phyloP scores from a whole-genome alignment of 2,113 vertebrate species.

The Electrona antarctica region DNA sequence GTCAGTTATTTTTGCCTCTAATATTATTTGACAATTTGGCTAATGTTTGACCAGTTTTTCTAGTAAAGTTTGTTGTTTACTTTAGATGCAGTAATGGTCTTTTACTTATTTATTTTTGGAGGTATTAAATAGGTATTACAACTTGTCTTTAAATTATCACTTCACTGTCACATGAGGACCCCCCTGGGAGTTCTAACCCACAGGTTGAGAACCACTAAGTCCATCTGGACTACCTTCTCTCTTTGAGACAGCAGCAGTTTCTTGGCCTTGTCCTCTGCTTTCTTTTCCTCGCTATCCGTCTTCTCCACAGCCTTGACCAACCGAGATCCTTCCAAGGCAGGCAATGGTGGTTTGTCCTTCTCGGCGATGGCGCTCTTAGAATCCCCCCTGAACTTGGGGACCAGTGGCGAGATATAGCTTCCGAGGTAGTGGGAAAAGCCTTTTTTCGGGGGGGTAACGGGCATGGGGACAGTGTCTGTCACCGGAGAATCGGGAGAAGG shows the following conservation, averaged over 20 bases:
- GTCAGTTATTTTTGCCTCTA: too few species aligned
- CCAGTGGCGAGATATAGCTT: slow-evolving; percentile 89
- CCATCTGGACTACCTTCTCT: slow-evolving; percentile 83
- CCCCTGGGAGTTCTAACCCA: neutral
- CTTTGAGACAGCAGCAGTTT: slow-evolving; percentile 83
- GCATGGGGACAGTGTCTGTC: slow-evolving; percentile 19
- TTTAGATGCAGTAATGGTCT: too few species aligned
- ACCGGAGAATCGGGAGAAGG: slow-evolving; percentile 19
- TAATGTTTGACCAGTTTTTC: too few species aligned
- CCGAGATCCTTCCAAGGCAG: slow-evolving; percentile 39
- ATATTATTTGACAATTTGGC: too few species aligned
- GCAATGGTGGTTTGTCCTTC: slow-evolving; percentile 51
- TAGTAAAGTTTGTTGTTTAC: too few species aligned
- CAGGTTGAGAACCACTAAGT: neutral
- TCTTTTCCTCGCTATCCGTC: slow-evolving; percentile 64
- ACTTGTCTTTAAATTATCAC: too few species aligned
- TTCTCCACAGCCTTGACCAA: slow-evolving; percentile 29
- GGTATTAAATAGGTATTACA: too few species aligned
- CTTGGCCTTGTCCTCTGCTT: slow-evolving; percentile 79
- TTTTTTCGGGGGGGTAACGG: slow-evolving; percentile 82
- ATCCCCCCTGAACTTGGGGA: slow-evolving; percentile 87
- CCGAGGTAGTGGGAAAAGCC: slow-evolving; percentile 90
- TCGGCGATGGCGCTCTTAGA: slow-evolving; percentile 72
- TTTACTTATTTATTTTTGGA: too few species aligned
- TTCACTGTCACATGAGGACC: neutral